phyloP scores from a whole-genome alignment of 2,113 vertebrate species.

The Abramis brama region DNA sequence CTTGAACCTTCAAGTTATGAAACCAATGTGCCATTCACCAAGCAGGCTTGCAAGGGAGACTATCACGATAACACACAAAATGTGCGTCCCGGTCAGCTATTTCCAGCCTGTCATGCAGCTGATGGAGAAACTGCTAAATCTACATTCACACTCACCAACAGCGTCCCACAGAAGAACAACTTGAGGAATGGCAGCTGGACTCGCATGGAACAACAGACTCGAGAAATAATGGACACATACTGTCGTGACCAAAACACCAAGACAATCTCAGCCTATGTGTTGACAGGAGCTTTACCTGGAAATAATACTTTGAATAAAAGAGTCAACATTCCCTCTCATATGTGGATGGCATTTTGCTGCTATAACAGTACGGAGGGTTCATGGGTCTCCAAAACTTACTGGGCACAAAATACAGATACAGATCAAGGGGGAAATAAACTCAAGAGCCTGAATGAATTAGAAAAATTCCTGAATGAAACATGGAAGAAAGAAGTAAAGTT shows the following conservation, averaged over 20 bases:
- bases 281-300: not conserved
- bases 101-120: not conserved
- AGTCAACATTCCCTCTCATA: slow-evolving; percentile 9
- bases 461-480: not conserved
- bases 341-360: slow-evolving; percentile 3
- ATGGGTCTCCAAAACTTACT: not conserved
- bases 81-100: not conserved
- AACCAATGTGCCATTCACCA: not conserved
- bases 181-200: not conserved
- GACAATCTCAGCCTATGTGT: not conserved
- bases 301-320: fast-evolving
- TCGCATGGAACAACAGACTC: not conserved
- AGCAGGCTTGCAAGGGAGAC: not conserved
- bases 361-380: not conserved
- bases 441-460: not conserved
- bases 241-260: not conserved
- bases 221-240: not conserved
- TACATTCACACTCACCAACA: slow-evolving; percentile 10
- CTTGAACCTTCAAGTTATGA: not conserved
- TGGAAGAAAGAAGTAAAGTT: not conserved
- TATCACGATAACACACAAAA: not conserved
- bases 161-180: not conserved
- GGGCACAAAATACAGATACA: not conserved
- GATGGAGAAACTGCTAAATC: not conserved
- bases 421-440: not conserved